These are phyloP conservation scores for Merluccius polli DNA, from an alignment of 2,797 vertebrate genomes.

Conservation along the genomic window DNA sequence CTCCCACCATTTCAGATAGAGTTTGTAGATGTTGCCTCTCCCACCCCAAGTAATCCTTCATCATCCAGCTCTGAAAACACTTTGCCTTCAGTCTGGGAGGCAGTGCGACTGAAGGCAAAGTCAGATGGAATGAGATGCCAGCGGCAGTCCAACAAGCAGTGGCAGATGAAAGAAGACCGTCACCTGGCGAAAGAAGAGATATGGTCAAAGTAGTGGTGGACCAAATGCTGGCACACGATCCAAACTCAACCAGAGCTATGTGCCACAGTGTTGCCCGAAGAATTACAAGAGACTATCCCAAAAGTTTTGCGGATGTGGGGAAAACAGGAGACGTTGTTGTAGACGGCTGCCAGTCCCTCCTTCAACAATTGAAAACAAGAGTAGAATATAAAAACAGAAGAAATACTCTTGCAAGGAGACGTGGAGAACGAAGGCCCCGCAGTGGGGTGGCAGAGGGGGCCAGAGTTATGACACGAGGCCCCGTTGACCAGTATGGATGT, in stretches of 20 bases:
- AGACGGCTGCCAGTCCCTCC: slow-evolving; percentile 8
- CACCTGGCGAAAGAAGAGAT: slow-evolving; percentile 4
- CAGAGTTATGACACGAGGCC: slow-evolving; percentile 12
- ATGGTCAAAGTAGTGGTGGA: slow-evolving; percentile 8
- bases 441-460: background rate
- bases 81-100: no score
- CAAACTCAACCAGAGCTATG: slow-evolving; percentile 1
- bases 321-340: background rate
- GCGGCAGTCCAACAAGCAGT: background rate
- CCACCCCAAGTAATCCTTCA: no score
- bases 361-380: slow-evolving; percentile 14
- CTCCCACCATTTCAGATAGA: no score
- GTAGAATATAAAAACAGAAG: slow-evolving; percentile 16
- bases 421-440: background rate
- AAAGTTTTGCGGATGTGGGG: slow-evolving; percentile 10
- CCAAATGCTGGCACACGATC: background rate
- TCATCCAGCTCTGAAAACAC: no score
- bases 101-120: background rate
- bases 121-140: slow-evolving; percentile 17
- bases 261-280: background rate
- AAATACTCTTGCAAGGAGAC: background rate
- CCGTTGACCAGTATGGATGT: slow-evolving; percentile 17
- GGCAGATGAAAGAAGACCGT: slow-evolving; percentile 4
- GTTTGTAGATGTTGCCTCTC: no score
- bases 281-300: background rate